Conservation (phyloP, 2,797 vertebrate genomes). For the Sciaenops ocellatus region DNA sequence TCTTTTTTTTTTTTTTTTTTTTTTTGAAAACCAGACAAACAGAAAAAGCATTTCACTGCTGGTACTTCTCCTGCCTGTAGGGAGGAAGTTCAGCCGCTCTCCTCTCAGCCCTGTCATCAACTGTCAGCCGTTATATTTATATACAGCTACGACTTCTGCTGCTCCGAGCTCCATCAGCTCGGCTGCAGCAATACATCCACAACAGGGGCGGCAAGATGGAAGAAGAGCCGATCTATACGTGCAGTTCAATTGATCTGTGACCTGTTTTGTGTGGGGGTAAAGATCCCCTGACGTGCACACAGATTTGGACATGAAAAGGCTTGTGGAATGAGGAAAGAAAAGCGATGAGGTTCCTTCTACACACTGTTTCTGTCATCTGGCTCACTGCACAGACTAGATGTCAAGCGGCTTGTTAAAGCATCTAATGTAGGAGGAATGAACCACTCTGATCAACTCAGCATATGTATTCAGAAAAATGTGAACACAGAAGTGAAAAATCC, state of each 20-base stretch:
- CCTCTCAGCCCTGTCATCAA: conserved; percentile 51
- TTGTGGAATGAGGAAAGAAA: neutral
- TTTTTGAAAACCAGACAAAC: conserved; percentile 19
- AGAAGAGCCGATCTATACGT: conserved; percentile 48
- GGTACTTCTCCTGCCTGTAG: conserved; percentile 13
- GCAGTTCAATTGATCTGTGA: conserved; percentile 51
- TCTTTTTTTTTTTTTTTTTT: neutral
- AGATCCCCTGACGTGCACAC: conserved; percentile 1
- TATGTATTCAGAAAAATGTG: conserved; percentile 17
- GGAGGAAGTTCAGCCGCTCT: conserved; percentile 49
- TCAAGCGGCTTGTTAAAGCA: conserved; percentile 51
- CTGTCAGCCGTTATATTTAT: conserved; percentile 50
- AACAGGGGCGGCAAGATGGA: conserved; percentile 47
- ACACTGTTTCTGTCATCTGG: conserved; percentile 50
- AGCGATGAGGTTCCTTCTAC: conserved; percentile 52
- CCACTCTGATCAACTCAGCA: conserved; percentile 17
- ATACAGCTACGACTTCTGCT: conserved; percentile 27
- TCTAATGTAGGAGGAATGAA: conserved; percentile 19
- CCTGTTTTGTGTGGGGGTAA: conserved; percentile 20
- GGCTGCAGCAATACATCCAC: conserved; percentile 60
- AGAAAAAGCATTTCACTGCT: conserved; percentile 15
- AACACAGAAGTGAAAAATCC: neutral
- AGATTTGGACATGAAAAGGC: neutral
- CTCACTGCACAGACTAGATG: conserved; percentile 34
- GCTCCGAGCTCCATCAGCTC: conserved; percentile 39